These are phyloP conservation scores for Hapalemur alaotrensis DNA, from an alignment of 2,797 vertebrate species.

Conservation along the genomic window DNA sequence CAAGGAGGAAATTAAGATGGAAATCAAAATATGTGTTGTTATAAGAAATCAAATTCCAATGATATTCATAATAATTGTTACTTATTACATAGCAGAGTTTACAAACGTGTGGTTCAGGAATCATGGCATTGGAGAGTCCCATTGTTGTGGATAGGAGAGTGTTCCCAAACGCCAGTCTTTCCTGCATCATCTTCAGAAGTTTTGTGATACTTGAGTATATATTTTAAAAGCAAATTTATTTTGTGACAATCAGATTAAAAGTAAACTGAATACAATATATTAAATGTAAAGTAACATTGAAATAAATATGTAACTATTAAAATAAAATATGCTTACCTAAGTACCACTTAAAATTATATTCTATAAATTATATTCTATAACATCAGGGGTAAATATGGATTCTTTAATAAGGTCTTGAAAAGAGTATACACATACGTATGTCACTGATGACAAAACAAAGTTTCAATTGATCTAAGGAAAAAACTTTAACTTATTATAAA, in stretches of 20 bases:
- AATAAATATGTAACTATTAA: background rate
- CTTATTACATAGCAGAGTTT: background rate
- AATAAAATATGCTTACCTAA: background rate
- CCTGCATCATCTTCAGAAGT: rapidly evolving
- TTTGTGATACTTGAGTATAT: background rate
- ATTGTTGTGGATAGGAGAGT: too few species aligned
- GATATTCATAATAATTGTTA: background rate
- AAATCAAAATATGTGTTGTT: background rate
- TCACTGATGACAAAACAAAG: background rate
- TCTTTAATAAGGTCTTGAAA: background rate
- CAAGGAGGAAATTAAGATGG: too few species aligned
- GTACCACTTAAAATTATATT: background rate
- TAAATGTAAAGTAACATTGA: background rate
- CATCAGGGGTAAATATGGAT: background rate
- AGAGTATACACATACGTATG: background rate
- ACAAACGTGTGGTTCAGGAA: background rate
- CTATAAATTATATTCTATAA: background rate
- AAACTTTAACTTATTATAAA: background rate
- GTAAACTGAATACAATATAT: background rate
- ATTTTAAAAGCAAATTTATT: background rate
- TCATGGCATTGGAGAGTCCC: rapidly evolving
- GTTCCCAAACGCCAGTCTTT: background rate
- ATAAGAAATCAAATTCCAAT: background rate
- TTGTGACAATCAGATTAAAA: background rate
- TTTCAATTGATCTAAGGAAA: background rate